Evolutionary conservation across 2,113 vertebrate species (phyloP).

Genomic region (Thalassarche chlororhynchos): DNA sequence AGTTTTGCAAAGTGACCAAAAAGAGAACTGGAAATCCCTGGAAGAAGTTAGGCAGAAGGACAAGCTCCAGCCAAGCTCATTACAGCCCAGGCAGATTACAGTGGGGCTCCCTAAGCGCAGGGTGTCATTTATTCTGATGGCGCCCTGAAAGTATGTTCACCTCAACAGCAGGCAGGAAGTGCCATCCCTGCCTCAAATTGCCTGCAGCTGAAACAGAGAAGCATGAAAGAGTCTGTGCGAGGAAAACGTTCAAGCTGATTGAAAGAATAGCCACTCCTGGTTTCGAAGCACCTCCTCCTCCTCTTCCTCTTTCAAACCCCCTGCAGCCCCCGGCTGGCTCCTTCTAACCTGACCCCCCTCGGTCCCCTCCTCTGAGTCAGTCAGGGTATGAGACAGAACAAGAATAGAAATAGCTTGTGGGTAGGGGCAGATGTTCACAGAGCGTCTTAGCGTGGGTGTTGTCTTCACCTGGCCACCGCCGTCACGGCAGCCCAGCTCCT

Average conservation of each 20-base stretch:
- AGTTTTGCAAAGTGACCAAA: background rate
- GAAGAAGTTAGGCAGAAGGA: background rate
- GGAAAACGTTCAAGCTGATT: background rate
- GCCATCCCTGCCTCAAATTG: background rate
- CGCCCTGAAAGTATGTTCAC: conserved; percentile 1
- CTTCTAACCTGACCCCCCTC: background rate
- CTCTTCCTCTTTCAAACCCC: conserved; percentile 21
- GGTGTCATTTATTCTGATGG: conserved; percentile 25
- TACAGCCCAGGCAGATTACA: background rate
- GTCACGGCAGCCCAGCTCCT: background rate
- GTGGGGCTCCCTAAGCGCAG: background rate
- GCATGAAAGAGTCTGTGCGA: background rate
- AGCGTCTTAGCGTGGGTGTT: background rate
- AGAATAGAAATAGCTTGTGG: conserved; percentile 3
- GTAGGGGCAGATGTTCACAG: conserved; percentile 23
- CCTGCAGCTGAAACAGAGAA: conserved; percentile 12
- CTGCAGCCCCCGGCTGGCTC: background rate
- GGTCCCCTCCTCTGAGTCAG: background rate
- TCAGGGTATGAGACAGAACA: background rate
- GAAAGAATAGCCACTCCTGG: background rate
- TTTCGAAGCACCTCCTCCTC: background rate
- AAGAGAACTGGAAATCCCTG: background rate
- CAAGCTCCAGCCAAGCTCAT: background rate
- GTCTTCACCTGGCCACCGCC: background rate
- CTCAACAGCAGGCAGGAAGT: conserved; percentile 2